Evolutionary conservation across 2,113 vertebrate genomes (phyloP).

Genomic region (Micronycteris hirsuta): DNA sequence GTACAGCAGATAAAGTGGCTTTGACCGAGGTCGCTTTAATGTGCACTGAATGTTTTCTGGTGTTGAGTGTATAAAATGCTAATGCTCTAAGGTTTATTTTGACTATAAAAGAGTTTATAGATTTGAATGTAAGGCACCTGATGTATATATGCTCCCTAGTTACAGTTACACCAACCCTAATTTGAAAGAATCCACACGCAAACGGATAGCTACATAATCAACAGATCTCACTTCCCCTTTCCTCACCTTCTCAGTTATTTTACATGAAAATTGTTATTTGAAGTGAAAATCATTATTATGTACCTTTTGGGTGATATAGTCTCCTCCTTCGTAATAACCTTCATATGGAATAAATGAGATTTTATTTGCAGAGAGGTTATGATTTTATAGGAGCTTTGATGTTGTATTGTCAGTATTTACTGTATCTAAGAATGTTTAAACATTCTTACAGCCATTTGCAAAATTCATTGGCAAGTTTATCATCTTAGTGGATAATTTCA

Average conservation of each 20-base stretch:
- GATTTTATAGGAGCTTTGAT: background rate
- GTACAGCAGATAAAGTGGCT: slow-evolving; percentile 50
- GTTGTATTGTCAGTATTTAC: background rate
- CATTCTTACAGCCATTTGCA: slow-evolving; percentile 37
- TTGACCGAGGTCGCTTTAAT: slow-evolving; percentile 60
- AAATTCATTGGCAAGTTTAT: slow-evolving; percentile 14
- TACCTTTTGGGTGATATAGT: slow-evolving; percentile 49
- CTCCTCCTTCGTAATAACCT: background rate
- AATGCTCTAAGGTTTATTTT: slow-evolving; percentile 66
- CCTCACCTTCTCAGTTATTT: background rate
- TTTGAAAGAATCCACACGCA: background rate
- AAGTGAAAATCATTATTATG: slow-evolving; percentile 28
- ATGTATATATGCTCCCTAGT: slow-evolving; percentile 54
- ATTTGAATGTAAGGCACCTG: slow-evolving; percentile 65
- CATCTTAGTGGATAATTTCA: background rate
- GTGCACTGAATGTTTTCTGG: slow-evolving; percentile 67
- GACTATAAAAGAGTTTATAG: slow-evolving; percentile 68
- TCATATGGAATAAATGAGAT: background rate
- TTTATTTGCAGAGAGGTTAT: slow-evolving; percentile 25
- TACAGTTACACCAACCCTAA: background rate
- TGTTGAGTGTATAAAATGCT: slow-evolving; percentile 68
- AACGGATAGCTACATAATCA: background rate
- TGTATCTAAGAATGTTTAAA: slow-evolving; percentile 24
- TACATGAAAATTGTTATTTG: slow-evolving; percentile 10
- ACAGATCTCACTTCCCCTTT: background rate